Base-by-base conservation (phyloP, 2,113 vertebrate species). In the Maccullochella peelii region DNA sequence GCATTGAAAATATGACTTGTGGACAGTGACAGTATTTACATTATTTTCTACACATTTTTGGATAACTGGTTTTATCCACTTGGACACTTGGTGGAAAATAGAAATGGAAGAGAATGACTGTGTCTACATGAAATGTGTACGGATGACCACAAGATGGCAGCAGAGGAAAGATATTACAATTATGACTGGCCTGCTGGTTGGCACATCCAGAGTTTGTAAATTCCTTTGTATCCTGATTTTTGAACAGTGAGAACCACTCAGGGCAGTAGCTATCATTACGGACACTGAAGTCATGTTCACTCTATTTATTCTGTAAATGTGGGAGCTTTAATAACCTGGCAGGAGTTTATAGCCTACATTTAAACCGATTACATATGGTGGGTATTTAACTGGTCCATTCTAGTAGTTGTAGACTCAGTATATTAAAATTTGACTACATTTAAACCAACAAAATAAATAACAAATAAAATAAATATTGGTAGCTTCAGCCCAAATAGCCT, bases 71-170 rank as follows among this genome's bases (percentile, higher is more conserved):
- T 52, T 69, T 25, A 33, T 30, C 11, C 4, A 40, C 6, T 44
- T 8, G 4, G 23, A 50, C 25, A 2, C 21, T 47, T 47, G 44
- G 11, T 20, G 44, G 25, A 9, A 15, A 69, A 69, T 0, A 25
- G 55, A 47, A 9, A 50, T 33, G 10, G n/a, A 59, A 3, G 69
- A 63, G 8, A 65, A 27, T 25, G 44, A 23, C 5, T 23, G 50
- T n/a, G 14, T 7, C 2, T 14, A 21, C 25, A 77, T 66, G 66
- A 44, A 55, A 67, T 77, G 66, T 62, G 27, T 21, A 36, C n/a
- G 0, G n/a, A 68, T 67, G 85, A 78, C 44, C 91, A 88, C 75
- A 65, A 76, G 87, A 69, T 89, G 83, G 85, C 23, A 75, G 83
- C 72, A 87, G 49, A 84, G 18, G 21, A 5, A 0, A 25, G 9